Percentiles rank a stretch among this genome's conserved stretches.
Evolutionary conservation across 1,140 invertebrate species (phyloP).

Genomic region (Ditylenchus dipsaci): DNA sequence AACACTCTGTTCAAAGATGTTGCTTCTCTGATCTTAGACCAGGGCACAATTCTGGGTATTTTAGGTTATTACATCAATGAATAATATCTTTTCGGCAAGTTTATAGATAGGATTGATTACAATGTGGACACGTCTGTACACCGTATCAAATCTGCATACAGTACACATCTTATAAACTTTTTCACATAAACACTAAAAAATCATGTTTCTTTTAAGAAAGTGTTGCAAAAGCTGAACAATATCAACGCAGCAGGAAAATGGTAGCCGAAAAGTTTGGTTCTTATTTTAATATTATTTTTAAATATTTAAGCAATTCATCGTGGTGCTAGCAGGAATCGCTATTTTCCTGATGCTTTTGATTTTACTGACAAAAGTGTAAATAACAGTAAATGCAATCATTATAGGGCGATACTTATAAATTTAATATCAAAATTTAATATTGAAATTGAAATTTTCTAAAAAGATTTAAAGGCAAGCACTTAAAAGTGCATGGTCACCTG

Average conservation of each 20-base stretch:
- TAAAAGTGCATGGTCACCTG: no score
- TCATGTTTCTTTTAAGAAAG: slow-evolving; percentile 42
- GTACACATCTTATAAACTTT: background rate
- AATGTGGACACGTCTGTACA: slow-evolving; percentile 61
- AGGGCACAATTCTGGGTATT: slow-evolving; percentile 60
- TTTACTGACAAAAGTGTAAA: slow-evolving; percentile 60
- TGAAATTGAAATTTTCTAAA: no score
- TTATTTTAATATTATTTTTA: no score
- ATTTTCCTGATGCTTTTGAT: slow-evolving; percentile 61
- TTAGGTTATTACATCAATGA: background rate
- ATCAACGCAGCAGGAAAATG: slow-evolving; percentile 62
- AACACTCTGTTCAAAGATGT: slow-evolving; percentile 58
- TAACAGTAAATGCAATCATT: no score
- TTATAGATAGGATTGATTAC: slow-evolving; percentile 61
- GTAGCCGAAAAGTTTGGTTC: slow-evolving; percentile 20
- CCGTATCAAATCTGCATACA: slow-evolving; percentile 60
- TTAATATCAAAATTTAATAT: no score
- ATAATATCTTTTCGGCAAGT: background rate
- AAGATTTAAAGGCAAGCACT: no score
- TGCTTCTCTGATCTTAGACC: slow-evolving; percentile 61
- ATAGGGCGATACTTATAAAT: no score
- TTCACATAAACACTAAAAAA: background rate
- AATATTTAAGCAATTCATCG: slow-evolving; percentile 55
- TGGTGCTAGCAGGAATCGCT: slow-evolving; percentile 59
- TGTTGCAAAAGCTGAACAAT: slow-evolving; percentile 61